Conservation (phyloP, 2,888 invertebrate species). For the Drosophila macrothrix region DNA sequence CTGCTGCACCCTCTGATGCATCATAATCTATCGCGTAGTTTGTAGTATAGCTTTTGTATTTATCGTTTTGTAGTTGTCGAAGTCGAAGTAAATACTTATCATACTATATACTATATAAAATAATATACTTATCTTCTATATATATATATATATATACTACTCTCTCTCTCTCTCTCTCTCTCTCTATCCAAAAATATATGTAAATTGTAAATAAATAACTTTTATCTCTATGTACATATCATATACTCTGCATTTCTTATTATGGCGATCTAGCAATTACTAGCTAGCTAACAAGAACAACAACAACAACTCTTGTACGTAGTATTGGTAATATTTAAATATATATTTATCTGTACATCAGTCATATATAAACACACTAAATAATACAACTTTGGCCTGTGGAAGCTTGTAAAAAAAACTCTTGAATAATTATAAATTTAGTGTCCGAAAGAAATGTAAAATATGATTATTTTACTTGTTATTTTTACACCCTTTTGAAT, state of each 20-base stretch:
- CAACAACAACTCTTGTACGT: constrained; percentile 70
- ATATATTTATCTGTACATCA: constrained; percentile 5
- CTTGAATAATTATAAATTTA: constrained; percentile 5
- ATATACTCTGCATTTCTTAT: constrained; percentile 68
- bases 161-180: constrained; percentile 46
- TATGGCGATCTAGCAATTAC: constrained; percentile 45
- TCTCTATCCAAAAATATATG: constrained; percentile 38
- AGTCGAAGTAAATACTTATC: constrained; percentile 27
- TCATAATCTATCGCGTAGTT: constrained; percentile 39
- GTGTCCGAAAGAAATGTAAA: background rate
- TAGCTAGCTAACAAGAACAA: constrained; percentile 62
- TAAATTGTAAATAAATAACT: constrained; percentile 74
- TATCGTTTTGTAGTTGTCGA: constrained; percentile 40
- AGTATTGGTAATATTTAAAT: constrained; percentile 61
- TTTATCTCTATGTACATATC: constrained; percentile 68
- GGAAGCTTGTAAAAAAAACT: constrained; percentile 26
- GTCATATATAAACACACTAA: background rate
- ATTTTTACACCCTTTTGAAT: background rate
- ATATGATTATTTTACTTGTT: background rate
- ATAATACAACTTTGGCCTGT: constrained; percentile 3
- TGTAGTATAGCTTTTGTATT: constrained; percentile 54
- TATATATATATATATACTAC: constrained; percentile 43
- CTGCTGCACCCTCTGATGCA: constrained; percentile 57
- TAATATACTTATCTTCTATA: constrained; percentile 33
- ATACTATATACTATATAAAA: constrained; percentile 16